Conservation (phyloP, 2,888 invertebrate genomes). For the Noctua pronuba region DNA sequence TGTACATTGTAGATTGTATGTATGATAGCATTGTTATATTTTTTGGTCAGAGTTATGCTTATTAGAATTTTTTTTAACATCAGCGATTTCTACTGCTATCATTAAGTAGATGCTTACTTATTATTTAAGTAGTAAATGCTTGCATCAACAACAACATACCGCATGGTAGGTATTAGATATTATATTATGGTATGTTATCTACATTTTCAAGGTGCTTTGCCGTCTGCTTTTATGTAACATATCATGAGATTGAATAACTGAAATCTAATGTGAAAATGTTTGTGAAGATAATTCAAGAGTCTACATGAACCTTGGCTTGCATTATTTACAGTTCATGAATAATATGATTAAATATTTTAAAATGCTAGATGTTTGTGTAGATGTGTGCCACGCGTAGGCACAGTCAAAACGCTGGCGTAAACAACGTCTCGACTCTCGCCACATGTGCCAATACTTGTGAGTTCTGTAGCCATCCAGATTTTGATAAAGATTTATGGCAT, state of each 20-base stretch:
- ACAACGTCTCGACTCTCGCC: conserved; percentile 73
- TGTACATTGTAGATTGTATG: neutral
- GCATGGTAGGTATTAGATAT: neutral
- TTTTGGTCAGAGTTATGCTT: neutral
- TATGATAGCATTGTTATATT: neutral
- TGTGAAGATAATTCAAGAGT: conserved; percentile 4
- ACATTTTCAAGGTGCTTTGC: conserved; percentile 49
- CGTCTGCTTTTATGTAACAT: conserved; percentile 49
- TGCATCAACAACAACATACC: conserved; percentile 13
- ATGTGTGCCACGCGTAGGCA: conserved; percentile 68
- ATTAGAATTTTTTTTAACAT: neutral
- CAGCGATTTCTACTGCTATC: neutral
- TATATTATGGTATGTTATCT: conserved; percentile 20
- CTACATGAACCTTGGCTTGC: conserved; percentile 1
- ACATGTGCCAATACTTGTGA: conserved; percentile 75
- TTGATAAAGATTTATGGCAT: conserved; percentile 65
- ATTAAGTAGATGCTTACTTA: neutral
- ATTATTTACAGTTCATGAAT: neutral
- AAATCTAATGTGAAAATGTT: conserved; percentile 30
- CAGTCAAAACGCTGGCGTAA: conserved; percentile 73
- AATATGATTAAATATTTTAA: neutral
- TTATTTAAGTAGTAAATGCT: neutral
- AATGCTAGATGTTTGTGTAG: conserved; percentile 38
- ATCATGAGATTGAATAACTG: conserved; percentile 31
- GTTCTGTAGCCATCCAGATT: conserved; percentile 64